Percentiles rank a stretch among this genome's conserved stretches.
These are phyloP conservation scores for Blastobasis adustella DNA, from an alignment of 2,888 invertebrate genomes.

Conservation along the genomic window DNA sequence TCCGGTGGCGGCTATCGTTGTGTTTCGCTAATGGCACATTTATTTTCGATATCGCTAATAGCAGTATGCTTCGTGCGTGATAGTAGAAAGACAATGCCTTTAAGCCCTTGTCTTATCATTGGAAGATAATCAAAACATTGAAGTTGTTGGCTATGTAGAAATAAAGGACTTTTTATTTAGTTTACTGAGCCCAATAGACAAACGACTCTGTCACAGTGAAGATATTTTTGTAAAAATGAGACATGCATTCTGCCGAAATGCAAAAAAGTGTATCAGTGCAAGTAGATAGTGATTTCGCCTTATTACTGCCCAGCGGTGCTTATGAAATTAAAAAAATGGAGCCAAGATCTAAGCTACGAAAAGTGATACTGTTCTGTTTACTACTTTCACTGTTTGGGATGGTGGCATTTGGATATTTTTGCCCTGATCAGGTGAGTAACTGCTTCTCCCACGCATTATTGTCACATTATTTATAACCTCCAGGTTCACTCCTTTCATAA, in stretches of 20 bases:
- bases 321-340: slow-evolving; percentile 91
- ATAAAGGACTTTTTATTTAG: slow-evolving; percentile 19
- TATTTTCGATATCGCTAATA: slow-evolving; percentile 40
- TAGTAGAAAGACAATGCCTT: slow-evolving; percentile 46
- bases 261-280: slow-evolving; percentile 87
- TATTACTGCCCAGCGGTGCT: slow-evolving; percentile 84
- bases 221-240: slow-evolving; percentile 69
- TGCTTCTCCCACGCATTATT: neutral
- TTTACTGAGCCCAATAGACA: slow-evolving; percentile 24
- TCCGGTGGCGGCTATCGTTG: slow-evolving; percentile 8
- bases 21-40: slow-evolving; percentile 21
- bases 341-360: slow-evolving; percentile 85
- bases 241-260: slow-evolving; percentile 75
- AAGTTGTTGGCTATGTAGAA: slow-evolving; percentile 16
- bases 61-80: slow-evolving; percentile 32
- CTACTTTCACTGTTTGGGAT: slow-evolving; percentile 89
- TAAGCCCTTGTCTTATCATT: slow-evolving; percentile 18
- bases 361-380: slow-evolving; percentile 87
- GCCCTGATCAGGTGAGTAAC: slow-evolving; percentile 85
- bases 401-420: slow-evolving; percentile 92
- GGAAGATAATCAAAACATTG: slow-evolving; percentile 17
- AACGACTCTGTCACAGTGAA: slow-evolving; percentile 37
- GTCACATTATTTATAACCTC: no score
- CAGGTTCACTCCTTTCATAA: no score
- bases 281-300: slow-evolving; percentile 88